Base-by-base conservation (phyloP, 2,797 vertebrate genomes). In the Characodon lateralis region DNA sequence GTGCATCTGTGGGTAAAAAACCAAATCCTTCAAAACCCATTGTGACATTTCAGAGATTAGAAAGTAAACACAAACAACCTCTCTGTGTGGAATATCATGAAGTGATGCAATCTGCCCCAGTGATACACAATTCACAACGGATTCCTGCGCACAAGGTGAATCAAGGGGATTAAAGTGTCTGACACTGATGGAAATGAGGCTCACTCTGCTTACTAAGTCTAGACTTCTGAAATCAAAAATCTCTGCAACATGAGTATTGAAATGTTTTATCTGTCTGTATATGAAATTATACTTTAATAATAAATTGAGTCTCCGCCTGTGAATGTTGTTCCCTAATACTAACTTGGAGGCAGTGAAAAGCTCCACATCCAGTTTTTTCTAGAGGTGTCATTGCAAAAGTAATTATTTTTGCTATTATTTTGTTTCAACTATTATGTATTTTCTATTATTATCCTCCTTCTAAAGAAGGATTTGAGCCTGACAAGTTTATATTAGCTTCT, bases 41-140 rank as follows among this genome's bases (percentile, higher is more conserved):
- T 61, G 63, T 66, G 61, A 71, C 72, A 72, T 75, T 78, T n/a
- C 3, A 72, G 61, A 70, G 73, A 75, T 46, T 69, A 70, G 53
- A 76, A 6, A 3, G 13, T 55, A 61, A 78, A 70, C 22, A 79
- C 55, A 66, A 20, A 16, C 22, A 16, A 12, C 16, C 46, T 69
- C n/a, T 59, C 41, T 46, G 22, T 68, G 65, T 68, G 22, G 66
- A 69, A 14, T 46, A 69, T 6, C 12, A 46, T 59, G 53, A 68
- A 31, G 12, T 79, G 9, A 10, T 66, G 6, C 20, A 39, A 66
- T 66, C 35, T 66, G 35, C 10, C 10, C 63, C 22, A 69, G 22
- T 69, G 41, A 69, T 46, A 69, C 66, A 69, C 12, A 69, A 46
- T 46, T 24, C 66, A 68, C 12, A 43, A 24, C 0, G 2, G 10